Evolutionary conservation across 2,113 vertebrate species (phyloP).

Genomic region (Platichthys flesus): DNA sequence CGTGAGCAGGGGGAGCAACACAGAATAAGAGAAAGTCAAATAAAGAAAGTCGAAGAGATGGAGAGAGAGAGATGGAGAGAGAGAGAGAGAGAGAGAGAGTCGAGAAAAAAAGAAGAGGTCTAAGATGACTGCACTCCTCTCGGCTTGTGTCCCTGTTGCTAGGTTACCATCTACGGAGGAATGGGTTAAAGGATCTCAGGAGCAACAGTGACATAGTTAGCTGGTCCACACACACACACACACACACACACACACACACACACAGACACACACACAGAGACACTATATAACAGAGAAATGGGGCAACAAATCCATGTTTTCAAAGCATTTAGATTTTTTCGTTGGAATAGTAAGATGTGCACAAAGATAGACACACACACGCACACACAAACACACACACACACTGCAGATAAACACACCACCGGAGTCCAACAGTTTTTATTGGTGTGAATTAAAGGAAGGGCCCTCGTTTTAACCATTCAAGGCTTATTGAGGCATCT

Average conservation of each 20-base stretch:
- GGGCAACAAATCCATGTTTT: slow-evolving; percentile 19
- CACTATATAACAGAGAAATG: slow-evolving; percentile 8
- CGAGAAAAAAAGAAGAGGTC: slow-evolving; percentile 64
- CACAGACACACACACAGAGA: background rate
- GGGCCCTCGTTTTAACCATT: too few species aligned
- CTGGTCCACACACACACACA: slow-evolving; percentile 32
- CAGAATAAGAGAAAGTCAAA: slow-evolving; percentile 38
- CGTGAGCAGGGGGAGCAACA: background rate
- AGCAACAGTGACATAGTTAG: slow-evolving; percentile 77
- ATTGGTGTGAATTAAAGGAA: too few species aligned
- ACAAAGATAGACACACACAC: background rate
- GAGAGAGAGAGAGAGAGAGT: background rate
- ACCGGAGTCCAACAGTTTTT: too few species aligned
- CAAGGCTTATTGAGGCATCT: too few species aligned
- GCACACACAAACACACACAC: too few species aligned
- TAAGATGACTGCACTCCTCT: slow-evolving; percentile 62
- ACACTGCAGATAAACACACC: too few species aligned
- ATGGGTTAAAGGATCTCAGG: slow-evolving; percentile 75
- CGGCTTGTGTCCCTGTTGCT: slow-evolving; percentile 73
- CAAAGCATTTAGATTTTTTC: background rate
- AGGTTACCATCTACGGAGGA: slow-evolving; percentile 68
- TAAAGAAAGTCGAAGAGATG: slow-evolving; percentile 24
- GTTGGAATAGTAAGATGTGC: background rate
- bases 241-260: slow-evolving; percentile 10
- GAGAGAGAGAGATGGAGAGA: slow-evolving; percentile 11